Conservation (phyloP, 2,888 invertebrate species). For the Stenchaetothrips biformis region DNA sequence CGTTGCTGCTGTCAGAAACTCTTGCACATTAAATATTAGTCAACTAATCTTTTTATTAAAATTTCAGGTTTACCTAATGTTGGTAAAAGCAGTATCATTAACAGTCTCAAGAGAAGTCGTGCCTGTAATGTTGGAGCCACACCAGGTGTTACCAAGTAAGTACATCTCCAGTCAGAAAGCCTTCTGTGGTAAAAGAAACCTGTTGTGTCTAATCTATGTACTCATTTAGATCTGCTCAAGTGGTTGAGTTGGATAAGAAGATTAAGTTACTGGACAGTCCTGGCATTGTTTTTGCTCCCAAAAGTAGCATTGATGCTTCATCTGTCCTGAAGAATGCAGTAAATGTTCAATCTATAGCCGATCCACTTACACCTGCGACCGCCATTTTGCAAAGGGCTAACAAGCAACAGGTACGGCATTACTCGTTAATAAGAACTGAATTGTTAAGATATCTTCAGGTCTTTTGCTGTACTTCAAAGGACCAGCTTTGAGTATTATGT, state of each 20-base stretch:
- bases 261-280: slow-evolving; percentile 94
- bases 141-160: slow-evolving; percentile 84
- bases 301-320: slow-evolving; percentile 54
- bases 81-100: slow-evolving; percentile 98
- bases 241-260: slow-evolving; percentile 90
- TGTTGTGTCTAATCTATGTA: slow-evolving; percentile 30
- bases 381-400: slow-evolving; percentile 83
- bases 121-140: slow-evolving; percentile 92
- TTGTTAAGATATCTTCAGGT: background rate
- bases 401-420: slow-evolving; percentile 61
- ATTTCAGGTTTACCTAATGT: slow-evolving; percentile 81
- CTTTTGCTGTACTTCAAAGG: too few relatives aligned
- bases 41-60: background rate
- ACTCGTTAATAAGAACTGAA: background rate
- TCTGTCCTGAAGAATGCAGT: slow-evolving; percentile 89
- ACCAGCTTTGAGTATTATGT: too few relatives aligned
- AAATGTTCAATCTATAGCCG: slow-evolving; percentile 70
- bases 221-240: slow-evolving; percentile 71
- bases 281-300: slow-evolving; percentile 81
- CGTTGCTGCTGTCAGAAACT: background rate
- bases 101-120: slow-evolving; percentile 89
- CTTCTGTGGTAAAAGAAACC: background rate
- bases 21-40: background rate
- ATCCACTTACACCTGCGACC: slow-evolving; percentile 81
- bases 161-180: slow-evolving; percentile 39